A percentile compares a stretch with the other conserved stretches of the same genome.
Conservation (phyloP, 2,113 vertebrate species). For the Plotosus lineatus region DNA sequence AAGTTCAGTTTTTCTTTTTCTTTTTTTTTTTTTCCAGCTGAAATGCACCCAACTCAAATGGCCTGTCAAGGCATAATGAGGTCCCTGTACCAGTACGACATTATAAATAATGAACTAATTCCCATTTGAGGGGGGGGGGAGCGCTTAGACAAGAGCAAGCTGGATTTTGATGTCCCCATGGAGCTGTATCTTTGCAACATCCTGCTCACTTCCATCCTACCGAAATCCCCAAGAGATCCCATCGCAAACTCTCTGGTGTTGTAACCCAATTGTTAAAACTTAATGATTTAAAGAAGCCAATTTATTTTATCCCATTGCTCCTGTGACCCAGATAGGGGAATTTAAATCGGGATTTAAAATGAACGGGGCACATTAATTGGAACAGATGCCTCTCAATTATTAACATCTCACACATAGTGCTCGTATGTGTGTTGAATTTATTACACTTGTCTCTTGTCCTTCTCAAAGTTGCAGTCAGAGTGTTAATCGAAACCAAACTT, state of each 20-base stretch:
- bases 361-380: conserved; percentile 80
- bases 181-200: conserved; percentile 20
- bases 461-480: conserved; percentile 19
- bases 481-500: conserved; percentile 38
- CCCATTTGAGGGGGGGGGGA: conserved; percentile 12
- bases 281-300: conserved; percentile 55
- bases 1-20: background rate
- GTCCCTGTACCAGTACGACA: conserved; percentile 47
- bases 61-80: conserved; percentile 53
- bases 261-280: conserved; percentile 53
- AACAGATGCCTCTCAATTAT: conserved; percentile 85
- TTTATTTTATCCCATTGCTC: conserved; percentile 55
- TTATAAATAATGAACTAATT: conserved; percentile 43
- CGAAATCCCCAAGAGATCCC: conserved; percentile 12
- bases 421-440: conserved; percentile 73
- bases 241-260: conserved; percentile 26
- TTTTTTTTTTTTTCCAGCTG: conserved; percentile 16
- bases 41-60: conserved; percentile 32
- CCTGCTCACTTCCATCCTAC: conserved; percentile 19
- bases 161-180: conserved; percentile 24
- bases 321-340: conserved; percentile 79
- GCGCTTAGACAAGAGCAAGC: conserved; percentile 16
- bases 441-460: conserved; percentile 49
- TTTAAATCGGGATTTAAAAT: conserved; percentile 82
- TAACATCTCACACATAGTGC: conserved; percentile 76